Percentiles rank a stretch among this genome's conserved stretches.
Conservation (phyloP, 2,888 invertebrate species). For the Cetonia aurata region DNA sequence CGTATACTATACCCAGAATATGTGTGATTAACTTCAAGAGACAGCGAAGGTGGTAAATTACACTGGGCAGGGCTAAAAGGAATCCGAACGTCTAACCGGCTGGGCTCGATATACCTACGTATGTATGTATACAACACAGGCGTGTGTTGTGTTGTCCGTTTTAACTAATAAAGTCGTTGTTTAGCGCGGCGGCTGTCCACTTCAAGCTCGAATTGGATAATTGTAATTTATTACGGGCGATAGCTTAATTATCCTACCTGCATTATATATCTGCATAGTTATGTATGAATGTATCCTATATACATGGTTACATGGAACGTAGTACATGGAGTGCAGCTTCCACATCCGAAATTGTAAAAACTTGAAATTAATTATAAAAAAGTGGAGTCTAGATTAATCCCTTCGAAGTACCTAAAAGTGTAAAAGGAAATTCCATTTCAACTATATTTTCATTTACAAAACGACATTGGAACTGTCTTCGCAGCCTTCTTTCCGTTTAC, state of each 20-base stretch:
- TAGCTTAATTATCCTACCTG: constrained; percentile 53
- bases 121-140: neutral
- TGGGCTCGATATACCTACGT: neutral
- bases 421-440: too few species aligned
- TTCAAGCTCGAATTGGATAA: constrained; percentile 54
- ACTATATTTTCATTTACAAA: too few species aligned
- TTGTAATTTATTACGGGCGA: constrained; percentile 57
- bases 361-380: too few species aligned
- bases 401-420: too few species aligned
- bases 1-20: neutral
- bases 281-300: neutral
- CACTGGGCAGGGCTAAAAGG: neutral
- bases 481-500: too few species aligned
- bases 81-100: constrained; percentile 9
- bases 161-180: constrained; percentile 59
- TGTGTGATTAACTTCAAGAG: constrained; percentile 20
- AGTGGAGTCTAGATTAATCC: too few species aligned
- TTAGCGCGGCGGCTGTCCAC: constrained; percentile 56
- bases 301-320: neutral
- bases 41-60: constrained; percentile 37
- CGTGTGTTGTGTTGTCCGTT: constrained; percentile 48
- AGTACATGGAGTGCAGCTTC: too few species aligned
- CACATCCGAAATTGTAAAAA: too few species aligned
- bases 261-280: constrained; percentile 21
- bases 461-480: too few species aligned